Conservation (phyloP, 92 coral and sea anemone species). For the Bergia puertoricense region DNA sequence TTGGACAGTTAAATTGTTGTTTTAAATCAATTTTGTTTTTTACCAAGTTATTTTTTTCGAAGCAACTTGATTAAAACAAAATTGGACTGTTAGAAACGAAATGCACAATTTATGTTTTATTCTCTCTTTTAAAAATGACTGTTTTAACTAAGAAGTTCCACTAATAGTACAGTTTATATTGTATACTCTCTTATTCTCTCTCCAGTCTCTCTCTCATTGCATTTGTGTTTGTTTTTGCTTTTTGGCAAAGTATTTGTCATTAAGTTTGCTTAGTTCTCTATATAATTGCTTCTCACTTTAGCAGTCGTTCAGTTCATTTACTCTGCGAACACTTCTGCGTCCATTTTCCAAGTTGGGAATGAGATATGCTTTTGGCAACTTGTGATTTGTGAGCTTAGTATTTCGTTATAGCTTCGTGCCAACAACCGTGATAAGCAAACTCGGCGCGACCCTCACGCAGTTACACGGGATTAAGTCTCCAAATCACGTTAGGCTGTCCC, state of each 20-base stretch:
- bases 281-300: neutral
- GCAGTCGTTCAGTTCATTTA: neutral
- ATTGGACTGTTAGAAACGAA: neutral
- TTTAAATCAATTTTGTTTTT: neutral
- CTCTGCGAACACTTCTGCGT: neutral
- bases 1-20: neutral
- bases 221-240: neutral
- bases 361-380: neutral
- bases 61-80: neutral
- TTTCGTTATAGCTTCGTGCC: neutral
- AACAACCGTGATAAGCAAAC: neutral
- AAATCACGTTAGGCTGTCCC: neutral
- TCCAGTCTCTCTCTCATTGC: neutral
- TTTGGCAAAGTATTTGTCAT: neutral
- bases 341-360: neutral
- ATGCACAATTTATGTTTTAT: neutral
- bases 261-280: too few species aligned
- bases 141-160: neutral
- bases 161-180: constrained; percentile 18
- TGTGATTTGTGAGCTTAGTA: neutral
- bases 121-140: constrained; percentile 16
- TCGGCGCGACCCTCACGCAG: neutral
- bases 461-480: neutral
- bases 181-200: constrained; percentile 27
- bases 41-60: neutral